These are phyloP conservation scores for Cladopsammia gracilis DNA, from an alignment of 64 coral and sea anemone species.

Conservation along the genomic window DNA sequence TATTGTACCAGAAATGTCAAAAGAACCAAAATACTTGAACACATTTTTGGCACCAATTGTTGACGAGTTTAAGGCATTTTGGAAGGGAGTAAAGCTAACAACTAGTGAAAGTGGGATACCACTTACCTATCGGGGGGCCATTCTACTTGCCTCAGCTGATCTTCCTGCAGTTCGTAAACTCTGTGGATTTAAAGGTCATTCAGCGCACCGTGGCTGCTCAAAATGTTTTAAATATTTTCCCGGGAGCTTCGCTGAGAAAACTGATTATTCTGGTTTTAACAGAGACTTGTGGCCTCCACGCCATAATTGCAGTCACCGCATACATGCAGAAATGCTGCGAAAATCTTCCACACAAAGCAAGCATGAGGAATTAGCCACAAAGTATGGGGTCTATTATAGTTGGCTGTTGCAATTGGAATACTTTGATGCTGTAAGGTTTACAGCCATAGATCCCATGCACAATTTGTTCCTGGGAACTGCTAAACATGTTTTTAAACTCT, in stretches of 20 bases:
- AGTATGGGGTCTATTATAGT: constrained; percentile 75
- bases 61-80: constrained; percentile 55
- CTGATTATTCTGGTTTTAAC: constrained; percentile 56
- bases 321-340: constrained; percentile 39
- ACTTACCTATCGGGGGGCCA: constrained; percentile 40
- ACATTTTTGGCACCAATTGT: constrained; percentile 53
- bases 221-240: constrained; percentile 73
- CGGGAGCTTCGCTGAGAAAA: constrained; percentile 24
- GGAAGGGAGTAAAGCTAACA: constrained; percentile 34
- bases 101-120: constrained; percentile 53
- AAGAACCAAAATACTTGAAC: constrained; percentile 52
- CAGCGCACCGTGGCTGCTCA: constrained; percentile 37
- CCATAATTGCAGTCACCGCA: constrained; percentile 19
- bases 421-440: constrained; percentile 66
- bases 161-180: constrained; percentile 69
- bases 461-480: constrained; percentile 77
- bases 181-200: constrained; percentile 62
- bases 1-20: constrained; percentile 57
- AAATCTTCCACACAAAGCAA: constrained; percentile 18
- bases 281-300: constrained; percentile 48
- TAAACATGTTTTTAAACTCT: constrained; percentile 40
- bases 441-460: constrained; percentile 77
- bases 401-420: constrained; percentile 58
- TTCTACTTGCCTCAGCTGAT: constrained; percentile 69
- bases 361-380: constrained; percentile 51